phyloP scores from a whole-genome alignment of 1,140 invertebrate genomes.

The Limonius californicus region DNA sequence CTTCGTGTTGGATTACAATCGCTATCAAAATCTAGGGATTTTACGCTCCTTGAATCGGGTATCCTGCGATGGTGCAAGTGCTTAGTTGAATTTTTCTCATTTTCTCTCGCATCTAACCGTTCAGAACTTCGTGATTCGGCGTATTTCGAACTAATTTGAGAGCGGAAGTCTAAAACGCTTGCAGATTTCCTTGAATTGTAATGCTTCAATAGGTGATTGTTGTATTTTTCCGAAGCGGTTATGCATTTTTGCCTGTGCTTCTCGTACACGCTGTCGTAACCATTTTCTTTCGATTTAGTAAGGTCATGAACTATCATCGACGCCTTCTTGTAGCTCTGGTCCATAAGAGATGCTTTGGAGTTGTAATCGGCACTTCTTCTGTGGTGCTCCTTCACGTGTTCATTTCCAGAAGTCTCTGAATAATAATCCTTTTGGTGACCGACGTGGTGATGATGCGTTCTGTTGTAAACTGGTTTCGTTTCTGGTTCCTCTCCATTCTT shows the following conservation, averaged over 20 bases:
- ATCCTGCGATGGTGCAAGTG: constrained; percentile 39
- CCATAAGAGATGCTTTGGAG: constrained; percentile 33
- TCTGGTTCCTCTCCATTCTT: constrained; percentile 26
- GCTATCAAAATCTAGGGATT: constrained; percentile 64
- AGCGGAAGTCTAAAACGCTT: constrained; percentile 44
- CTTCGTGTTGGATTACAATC: constrained; percentile 49
- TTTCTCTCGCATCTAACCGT: constrained; percentile 11
- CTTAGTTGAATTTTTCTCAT: constrained; percentile 20
- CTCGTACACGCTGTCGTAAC: constrained; percentile 36
- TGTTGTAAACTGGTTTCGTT: constrained; percentile 31
- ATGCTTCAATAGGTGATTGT: constrained; percentile 41
- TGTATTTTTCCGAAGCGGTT: constrained; percentile 44
- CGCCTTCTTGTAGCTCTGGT: constrained; percentile 45
- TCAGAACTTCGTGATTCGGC: constrained; percentile 12
- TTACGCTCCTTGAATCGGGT: constrained; percentile 56
- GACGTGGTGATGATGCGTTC: constrained; percentile 43
- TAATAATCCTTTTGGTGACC: constrained; percentile 49
- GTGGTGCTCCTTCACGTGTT: constrained; percentile 33
- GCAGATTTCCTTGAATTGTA: constrained; percentile 45
- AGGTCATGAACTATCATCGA: constrained; percentile 45
- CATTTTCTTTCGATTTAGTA: constrained; percentile 37
- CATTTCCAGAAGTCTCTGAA: constrained; percentile 54
- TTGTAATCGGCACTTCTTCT: constrained; percentile 25
- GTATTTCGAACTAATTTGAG: constrained; percentile 30
- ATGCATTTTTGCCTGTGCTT: constrained; percentile 43